Evolutionary conservation across 2,113 vertebrate species (phyloP).

Genomic region (Eudorcas thomsonii): DNA sequence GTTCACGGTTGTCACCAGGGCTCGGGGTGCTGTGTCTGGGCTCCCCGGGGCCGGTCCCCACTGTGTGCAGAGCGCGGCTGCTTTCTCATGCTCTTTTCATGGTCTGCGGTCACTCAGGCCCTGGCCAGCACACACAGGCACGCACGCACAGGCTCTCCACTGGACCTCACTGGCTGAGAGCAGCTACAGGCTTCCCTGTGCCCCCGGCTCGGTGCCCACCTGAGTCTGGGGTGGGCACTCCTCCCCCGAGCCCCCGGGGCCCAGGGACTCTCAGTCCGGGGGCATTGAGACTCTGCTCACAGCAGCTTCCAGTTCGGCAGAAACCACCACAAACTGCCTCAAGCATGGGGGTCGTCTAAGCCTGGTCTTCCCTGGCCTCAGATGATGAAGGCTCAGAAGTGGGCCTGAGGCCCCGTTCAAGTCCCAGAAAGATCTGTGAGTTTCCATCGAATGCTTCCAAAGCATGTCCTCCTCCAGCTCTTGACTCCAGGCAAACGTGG

Average conservation of each 20-base stretch:
- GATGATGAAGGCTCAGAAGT: neutral
- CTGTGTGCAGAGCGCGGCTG: fast-evolving
- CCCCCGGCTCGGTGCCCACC: fast-evolving
- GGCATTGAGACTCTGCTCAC: fast-evolving
- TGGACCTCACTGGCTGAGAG: fast-evolving
- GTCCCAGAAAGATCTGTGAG: fast-evolving
- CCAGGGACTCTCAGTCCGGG: neutral
- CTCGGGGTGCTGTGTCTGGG: fast-evolving
- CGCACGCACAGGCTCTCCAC: too few relatives aligned
- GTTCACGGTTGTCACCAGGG: neutral
- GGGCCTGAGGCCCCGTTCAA: fast-evolving
- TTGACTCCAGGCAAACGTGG: fast-evolving
- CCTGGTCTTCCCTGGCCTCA: fast-evolving
- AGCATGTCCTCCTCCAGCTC: neutral
- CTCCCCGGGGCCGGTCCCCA: neutral
- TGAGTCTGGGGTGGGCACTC: fast-evolving
- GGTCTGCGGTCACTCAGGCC: fast-evolving
- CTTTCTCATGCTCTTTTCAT: fast-evolving
- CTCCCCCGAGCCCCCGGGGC: too few relatives aligned
- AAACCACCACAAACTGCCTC: fast-evolving
- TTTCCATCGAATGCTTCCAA: fast-evolving
- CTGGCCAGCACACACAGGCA: too few relatives aligned
- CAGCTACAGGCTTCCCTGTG: neutral
- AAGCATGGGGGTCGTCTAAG: fast-evolving
- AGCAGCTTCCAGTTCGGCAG: neutral